Evolutionary conservation across 2,888 invertebrate species (phyloP), one percentile per base, ranked within the genome.

Genomic region (Fissipunctia ypsillon): DNA sequence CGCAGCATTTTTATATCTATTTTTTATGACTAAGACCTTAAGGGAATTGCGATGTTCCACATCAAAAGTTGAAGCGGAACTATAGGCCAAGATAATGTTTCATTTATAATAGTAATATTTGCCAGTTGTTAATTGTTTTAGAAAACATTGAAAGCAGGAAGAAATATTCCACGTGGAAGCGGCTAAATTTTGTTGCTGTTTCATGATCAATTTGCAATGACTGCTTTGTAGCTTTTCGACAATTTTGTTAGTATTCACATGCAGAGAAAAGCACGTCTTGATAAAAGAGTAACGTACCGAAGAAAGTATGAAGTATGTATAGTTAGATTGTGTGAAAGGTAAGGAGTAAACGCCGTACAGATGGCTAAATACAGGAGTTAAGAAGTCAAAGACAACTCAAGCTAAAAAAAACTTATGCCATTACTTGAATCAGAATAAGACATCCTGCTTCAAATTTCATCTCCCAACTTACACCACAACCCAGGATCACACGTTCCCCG

Each of bases 1-100:
- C 84, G 80, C 80, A 88, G 86, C 86, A 84, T 88, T 91, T 91
- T 90, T 91, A 91, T 91, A 84, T 89, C 84, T 89, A 87, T 90
- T 87, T 88, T 91, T 91, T 91, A 91, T 89, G 87, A 85, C 86
- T 90, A 85, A 83, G 87, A 84, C 88, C 80, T 84, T 72, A 84
- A 73, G 76, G 81, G 84, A 68, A 64, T 45, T 57, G 52, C 9
- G n/a, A 57, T 76, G 74, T 81, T 48, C 5, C 19, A 75, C 45
- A 48, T 22, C 9, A 71, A n/a, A 31, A 56, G 68, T 14, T 54
- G 0, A 38, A 60, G 77, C 59, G 76, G 41, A 31, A 54, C 5
- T 25, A 14, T 14, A 52, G 14, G 14, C 25, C 14, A 52, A n/a
- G n/a, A 45, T 7, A 45, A 22, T 22, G 22, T 45, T 19, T 45